These are phyloP conservation scores for Drosophila mulleri DNA, from an alignment of 2,888 invertebrate species.

Conservation along the genomic window DNA sequence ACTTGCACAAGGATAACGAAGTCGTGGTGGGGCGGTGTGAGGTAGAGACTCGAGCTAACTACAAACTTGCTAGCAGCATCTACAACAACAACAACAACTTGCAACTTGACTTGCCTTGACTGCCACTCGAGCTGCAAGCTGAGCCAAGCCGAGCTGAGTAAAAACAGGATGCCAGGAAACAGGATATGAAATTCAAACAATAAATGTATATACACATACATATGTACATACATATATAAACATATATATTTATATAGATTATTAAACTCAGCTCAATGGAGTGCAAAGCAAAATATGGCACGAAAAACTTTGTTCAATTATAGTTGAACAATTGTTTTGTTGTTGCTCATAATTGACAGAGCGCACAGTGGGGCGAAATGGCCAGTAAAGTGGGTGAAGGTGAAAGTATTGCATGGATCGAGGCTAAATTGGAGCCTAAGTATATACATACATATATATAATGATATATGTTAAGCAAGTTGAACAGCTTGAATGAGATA, in stretches of 20 bases:
- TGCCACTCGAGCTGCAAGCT: conserved; percentile 56
- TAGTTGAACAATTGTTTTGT: conserved; percentile 7
- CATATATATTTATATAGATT: not conserved
- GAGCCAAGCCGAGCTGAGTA: conserved; percentile 1
- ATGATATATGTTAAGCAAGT: not conserved
- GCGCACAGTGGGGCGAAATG: conserved; percentile 8
- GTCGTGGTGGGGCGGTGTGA: not conserved
- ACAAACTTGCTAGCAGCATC: conserved; percentile 37
- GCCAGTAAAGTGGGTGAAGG: not conserved
- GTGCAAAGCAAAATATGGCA: not conserved
- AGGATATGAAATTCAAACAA: conserved; percentile 30
- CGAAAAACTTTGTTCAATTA: conserved; percentile 6
- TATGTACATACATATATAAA: not conserved
- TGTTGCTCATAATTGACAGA: not conserved
- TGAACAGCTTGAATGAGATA: not conserved
- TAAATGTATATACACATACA: not conserved
- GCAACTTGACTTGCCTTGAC: conserved; percentile 49
- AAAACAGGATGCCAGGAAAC: conserved; percentile 40
- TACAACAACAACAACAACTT: conserved; percentile 12
- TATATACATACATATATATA: not conserved
- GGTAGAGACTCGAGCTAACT: conserved; percentile 14
- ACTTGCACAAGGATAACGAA: conserved; percentile 53
- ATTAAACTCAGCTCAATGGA: not conserved
- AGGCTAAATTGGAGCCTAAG: not conserved
- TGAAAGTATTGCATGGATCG: not conserved